Percentiles rank a stretch among this genome's conserved stretches.
These are phyloP conservation scores for Alosa sapidissima DNA, from an alignment of 2,797 vertebrate species.

Conservation along the genomic window DNA sequence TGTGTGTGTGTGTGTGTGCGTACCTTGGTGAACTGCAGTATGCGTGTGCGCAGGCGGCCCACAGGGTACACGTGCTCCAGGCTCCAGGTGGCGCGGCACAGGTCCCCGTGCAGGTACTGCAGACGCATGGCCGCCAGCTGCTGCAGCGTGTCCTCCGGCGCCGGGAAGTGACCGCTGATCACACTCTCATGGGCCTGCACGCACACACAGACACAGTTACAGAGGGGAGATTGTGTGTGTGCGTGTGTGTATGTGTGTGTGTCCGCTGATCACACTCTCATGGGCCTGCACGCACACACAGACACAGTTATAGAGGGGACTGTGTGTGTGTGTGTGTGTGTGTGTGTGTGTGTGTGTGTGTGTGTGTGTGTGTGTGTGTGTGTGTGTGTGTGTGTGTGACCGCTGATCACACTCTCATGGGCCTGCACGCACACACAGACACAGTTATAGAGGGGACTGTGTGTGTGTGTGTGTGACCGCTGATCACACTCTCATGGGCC, in stretches of 20 bases:
- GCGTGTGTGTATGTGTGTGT: no score
- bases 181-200: slow-evolving; percentile 88
- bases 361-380: no score
- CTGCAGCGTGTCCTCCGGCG: slow-evolving; percentile 87
- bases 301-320: background rate
- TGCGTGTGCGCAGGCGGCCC: slow-evolving; percentile 82
- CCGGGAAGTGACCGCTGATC: slow-evolving; percentile 88
- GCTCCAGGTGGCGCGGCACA: slow-evolving; percentile 75
- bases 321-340: no score
- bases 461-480: slow-evolving; percentile 69
- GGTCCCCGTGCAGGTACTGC: slow-evolving; percentile 86
- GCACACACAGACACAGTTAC: background rate
- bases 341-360: background rate
- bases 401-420: slow-evolving; percentile 86
- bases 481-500: slow-evolving; percentile 90
- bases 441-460: background rate
- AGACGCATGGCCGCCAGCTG: slow-evolving; percentile 85
- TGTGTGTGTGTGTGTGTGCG: slow-evolving; percentile 48
- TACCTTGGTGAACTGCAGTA: slow-evolving; percentile 85
- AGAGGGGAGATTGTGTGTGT: background rate
- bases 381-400: slow-evolving; percentile 63
- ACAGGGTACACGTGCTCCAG: slow-evolving; percentile 86
- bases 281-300: slow-evolving; percentile 75
- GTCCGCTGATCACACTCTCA: slow-evolving; percentile 86
- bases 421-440: slow-evolving; percentile 68